A percentile compares a stretch with the other conserved stretches of the same genome.
These are phyloP conservation scores for Poecile atricapillus DNA, from an alignment of 2,113 vertebrate genomes.

Conservation along the genomic window DNA sequence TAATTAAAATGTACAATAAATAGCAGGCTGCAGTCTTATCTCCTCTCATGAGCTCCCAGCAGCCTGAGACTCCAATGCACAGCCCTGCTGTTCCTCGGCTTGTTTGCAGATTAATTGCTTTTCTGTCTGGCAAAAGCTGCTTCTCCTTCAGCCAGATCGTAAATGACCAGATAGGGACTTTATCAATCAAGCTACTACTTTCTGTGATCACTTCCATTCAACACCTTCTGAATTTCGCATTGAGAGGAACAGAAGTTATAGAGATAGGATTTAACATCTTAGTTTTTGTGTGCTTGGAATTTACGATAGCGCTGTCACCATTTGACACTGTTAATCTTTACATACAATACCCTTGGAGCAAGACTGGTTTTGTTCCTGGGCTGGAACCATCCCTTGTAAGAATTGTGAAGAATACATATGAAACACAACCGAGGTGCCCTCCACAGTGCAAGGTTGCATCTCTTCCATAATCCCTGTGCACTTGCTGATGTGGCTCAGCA, in stretches of 20 bases:
- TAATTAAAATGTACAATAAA: constrained; percentile 99
- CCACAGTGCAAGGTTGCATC: background rate
- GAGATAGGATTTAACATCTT: constrained; percentile 64
- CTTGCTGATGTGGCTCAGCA: background rate
- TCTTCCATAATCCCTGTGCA: background rate
- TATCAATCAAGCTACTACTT: constrained; percentile 90
- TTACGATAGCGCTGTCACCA: constrained; percentile 53
- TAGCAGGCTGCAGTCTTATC: constrained; percentile 95
- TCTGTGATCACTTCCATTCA: constrained; percentile 81
- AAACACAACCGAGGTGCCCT: background rate
- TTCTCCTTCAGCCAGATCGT: constrained; percentile 94
- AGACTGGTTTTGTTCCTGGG: constrained; percentile 45
- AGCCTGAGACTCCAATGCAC: constrained; percentile 90
- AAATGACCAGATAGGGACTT: constrained; percentile 99
- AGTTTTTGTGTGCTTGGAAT: constrained; percentile 65
- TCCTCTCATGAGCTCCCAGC: constrained; percentile 87
- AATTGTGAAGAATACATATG: constrained; percentile 15
- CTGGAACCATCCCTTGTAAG: constrained; percentile 42
- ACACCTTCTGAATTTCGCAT: constrained; percentile 73
- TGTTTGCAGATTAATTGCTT: constrained; percentile 99
- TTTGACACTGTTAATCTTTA: constrained; percentile 65
- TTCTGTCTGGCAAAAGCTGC: constrained; percentile 94
- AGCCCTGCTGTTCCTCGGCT: constrained; percentile 94
- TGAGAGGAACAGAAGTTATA: constrained; percentile 69
- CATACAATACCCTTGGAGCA: constrained; percentile 60